Conservation (phyloP, 2,888 invertebrate species). For the Acanthosepion pharaonis region DNA sequence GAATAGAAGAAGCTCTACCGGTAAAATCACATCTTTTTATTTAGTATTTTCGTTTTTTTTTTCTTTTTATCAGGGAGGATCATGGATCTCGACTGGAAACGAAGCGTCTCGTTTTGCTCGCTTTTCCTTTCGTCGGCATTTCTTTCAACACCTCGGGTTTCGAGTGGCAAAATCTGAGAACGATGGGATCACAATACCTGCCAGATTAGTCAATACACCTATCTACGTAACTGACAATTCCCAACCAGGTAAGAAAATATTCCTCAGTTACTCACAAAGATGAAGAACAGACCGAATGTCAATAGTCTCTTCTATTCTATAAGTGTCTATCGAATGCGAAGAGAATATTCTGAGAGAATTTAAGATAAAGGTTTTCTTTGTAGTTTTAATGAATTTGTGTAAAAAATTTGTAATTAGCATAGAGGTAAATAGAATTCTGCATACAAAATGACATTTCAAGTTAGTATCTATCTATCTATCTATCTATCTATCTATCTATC, state of each 20-base stretch:
- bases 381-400: no score
- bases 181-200: conserved; percentile 57
- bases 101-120: conserved; percentile 72
- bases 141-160: conserved; percentile 73
- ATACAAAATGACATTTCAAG: no score
- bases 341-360: no score
- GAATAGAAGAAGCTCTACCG: neutral
- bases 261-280: neutral
- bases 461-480: no score
- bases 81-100: conserved; percentile 73
- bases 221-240: conserved; percentile 65
- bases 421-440: neutral
- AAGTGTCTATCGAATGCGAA: neutral
- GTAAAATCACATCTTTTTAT: neutral
- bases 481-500: neutral
- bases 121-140: conserved; percentile 72
- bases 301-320: neutral
- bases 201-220: conserved; percentile 60
- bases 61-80: conserved; percentile 68
- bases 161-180: conserved; percentile 63
- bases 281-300: neutral
- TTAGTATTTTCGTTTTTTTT: neutral
- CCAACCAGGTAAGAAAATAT: conserved; percentile 57
- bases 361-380: no score
- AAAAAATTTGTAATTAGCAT: no score